Evolutionary conservation across 2,113 vertebrate genomes (phyloP).

Genomic region (Guaruba guarouba): DNA sequence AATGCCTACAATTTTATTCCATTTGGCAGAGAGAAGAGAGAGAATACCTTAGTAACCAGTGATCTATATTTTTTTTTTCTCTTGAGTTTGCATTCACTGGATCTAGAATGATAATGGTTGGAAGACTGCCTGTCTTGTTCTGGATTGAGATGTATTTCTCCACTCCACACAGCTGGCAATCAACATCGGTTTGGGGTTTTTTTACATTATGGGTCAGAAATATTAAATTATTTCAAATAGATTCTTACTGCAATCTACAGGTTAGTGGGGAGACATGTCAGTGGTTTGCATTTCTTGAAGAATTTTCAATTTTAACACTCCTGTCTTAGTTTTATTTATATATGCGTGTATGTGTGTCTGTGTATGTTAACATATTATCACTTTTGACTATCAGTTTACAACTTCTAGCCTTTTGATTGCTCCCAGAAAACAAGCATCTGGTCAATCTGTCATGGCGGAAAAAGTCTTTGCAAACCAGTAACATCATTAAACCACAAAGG

Average conservation of each 20-base stretch:
- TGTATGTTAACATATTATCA: not conserved
- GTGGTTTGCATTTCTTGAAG: not conserved
- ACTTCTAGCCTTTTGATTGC: not conserved
- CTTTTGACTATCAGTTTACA: not conserved
- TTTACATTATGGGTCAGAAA: not conserved
- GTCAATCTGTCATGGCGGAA: not conserved
- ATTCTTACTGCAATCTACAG: not conserved
- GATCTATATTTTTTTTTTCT: not conserved
- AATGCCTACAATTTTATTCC: not conserved
- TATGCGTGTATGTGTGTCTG: no score
- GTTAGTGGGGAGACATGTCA: not conserved
- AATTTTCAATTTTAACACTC: not conserved
- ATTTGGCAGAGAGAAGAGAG: not conserved
- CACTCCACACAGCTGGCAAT: not conserved
- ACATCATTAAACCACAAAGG: not conserved
- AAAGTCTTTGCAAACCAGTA: not conserved
- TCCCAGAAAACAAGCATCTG: not conserved
- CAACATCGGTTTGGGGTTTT: not conserved
- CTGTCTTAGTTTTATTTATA: not conserved
- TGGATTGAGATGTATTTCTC: not conserved
- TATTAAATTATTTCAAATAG: not conserved
- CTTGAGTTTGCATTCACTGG: not conserved
- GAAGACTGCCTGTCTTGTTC: not conserved
- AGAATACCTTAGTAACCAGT: not conserved
- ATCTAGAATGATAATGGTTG: not conserved